Percentiles rank a stretch among this genome's conserved stretches.
Conservation (phyloP, 1,140 invertebrate species). For the Drosophila truncata region DNA sequence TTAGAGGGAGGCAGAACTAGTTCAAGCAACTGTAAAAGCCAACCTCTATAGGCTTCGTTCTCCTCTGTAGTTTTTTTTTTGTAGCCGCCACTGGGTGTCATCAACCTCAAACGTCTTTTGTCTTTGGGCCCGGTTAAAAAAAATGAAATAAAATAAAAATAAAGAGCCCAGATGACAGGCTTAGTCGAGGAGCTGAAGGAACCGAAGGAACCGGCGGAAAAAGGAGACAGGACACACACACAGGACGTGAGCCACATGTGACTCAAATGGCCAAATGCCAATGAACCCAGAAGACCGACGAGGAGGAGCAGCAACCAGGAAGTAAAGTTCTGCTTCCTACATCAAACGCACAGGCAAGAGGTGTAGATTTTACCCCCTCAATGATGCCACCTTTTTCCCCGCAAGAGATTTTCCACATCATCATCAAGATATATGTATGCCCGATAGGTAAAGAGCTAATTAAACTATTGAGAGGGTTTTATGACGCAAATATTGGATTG, state of each 20-base stretch:
- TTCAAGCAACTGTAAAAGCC: slow-evolving; percentile 80
- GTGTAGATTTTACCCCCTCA: slow-evolving; percentile 36
- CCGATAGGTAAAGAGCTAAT: neutral
- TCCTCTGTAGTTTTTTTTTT: slow-evolving; percentile 23
- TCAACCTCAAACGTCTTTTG: slow-evolving; percentile 72
- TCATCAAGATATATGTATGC: slow-evolving; percentile 29
- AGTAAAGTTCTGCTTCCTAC: slow-evolving; percentile 59
- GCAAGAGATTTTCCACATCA: slow-evolving; percentile 28
- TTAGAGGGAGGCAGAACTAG: slow-evolving; percentile 64
- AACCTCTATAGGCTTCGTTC: slow-evolving; percentile 52
- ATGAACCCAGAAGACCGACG: slow-evolving; percentile 58
- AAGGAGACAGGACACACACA: slow-evolving; percentile 45
- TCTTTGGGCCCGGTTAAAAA: slow-evolving; percentile 62
- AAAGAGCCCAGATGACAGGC: slow-evolving; percentile 68
- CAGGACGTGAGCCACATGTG: slow-evolving; percentile 77
- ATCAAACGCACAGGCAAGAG: slow-evolving; percentile 55
- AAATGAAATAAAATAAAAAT: slow-evolving; percentile 30
- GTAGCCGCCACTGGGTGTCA: slow-evolving; percentile 59
- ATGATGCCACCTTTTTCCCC: neutral
- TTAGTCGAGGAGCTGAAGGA: slow-evolving; percentile 45
- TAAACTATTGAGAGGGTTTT: neutral
- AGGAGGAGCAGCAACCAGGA: slow-evolving; percentile 57
- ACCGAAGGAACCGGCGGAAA: slow-evolving; percentile 11
- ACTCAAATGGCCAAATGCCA: slow-evolving; percentile 66
- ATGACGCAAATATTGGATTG: too few species aligned